Evolutionary conservation across 2,113 vertebrate species (phyloP).

Genomic region (Trichechus manatus): DNA sequence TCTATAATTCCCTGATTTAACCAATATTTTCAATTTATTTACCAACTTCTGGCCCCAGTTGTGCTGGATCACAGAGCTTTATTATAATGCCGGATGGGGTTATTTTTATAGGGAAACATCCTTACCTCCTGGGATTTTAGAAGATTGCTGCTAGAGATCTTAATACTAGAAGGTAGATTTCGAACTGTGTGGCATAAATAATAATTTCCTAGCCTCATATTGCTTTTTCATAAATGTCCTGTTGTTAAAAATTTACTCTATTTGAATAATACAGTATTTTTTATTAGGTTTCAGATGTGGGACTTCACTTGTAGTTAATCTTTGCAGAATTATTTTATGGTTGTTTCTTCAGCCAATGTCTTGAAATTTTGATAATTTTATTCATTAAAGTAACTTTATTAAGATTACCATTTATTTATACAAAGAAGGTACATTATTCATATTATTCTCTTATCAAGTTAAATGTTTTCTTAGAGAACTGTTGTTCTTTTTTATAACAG

Average conservation of each 20-base stretch:
- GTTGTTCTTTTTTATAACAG: slow-evolving; percentile 8
- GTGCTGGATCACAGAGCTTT: slow-evolving; percentile 38
- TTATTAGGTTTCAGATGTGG: slow-evolving; percentile 1
- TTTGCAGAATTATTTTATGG: slow-evolving; percentile 22
- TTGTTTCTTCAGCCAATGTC: neutral
- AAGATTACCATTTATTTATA: neutral
- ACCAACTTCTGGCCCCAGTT: neutral
- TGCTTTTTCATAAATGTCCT: slow-evolving; percentile 56
- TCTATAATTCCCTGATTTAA: slow-evolving; percentile 22
- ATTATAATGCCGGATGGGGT: slow-evolving; percentile 58
- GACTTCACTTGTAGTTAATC: slow-evolving; percentile 28
- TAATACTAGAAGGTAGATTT: slow-evolving; percentile 65
- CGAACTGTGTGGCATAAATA: slow-evolving; percentile 44
- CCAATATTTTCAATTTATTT: slow-evolving; percentile 45
- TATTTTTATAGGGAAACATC: slow-evolving; percentile 55
- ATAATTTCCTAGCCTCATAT: slow-evolving; percentile 50
- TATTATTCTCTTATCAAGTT: slow-evolving; percentile 42
- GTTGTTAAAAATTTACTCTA: slow-evolving; percentile 60
- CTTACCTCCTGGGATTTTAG: slow-evolving; percentile 45
- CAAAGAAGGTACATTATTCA: neutral
- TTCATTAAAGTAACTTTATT: slow-evolving; percentile 42
- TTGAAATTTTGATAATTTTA: slow-evolving; percentile 46
- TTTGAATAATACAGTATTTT: slow-evolving; percentile 34
- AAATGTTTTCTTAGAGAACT: slow-evolving; percentile 5
- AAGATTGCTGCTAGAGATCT: slow-evolving; percentile 39